phyloP scores from a whole-genome alignment of 2,888 invertebrate genomes.

The Ennomos fuscantarius region DNA sequence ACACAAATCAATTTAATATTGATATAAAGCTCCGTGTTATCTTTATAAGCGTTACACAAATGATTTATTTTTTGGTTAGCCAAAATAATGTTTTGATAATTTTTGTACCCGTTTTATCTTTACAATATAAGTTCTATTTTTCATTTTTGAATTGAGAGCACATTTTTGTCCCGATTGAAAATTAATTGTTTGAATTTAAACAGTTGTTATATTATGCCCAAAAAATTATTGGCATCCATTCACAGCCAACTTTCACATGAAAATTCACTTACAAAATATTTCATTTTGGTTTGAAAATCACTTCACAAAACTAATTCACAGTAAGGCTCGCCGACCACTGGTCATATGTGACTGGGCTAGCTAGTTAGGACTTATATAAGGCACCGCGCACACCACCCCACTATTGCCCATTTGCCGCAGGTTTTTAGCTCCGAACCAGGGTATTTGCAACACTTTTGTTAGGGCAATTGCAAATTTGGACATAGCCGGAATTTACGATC shows the following conservation, averaged over 20 bases:
- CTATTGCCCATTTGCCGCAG: conserved; percentile 56
- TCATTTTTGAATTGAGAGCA: too few relatives aligned
- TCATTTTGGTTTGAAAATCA: conserved; percentile 58
- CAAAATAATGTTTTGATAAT: too few relatives aligned
- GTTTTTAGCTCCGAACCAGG: conserved; percentile 30
- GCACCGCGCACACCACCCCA: conserved; percentile 54
- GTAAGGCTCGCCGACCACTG: conserved; percentile 49
- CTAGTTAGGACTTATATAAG: conserved; percentile 66
- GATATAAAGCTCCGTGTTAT: too few relatives aligned
- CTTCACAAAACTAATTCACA: conserved; percentile 47
- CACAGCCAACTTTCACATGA: conserved; percentile 22
- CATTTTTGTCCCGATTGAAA: too few relatives aligned
- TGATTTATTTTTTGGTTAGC: too few relatives aligned
- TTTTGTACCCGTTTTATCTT: too few relatives aligned
- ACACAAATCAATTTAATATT: too few relatives aligned
- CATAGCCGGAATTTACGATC: conserved; percentile 39
- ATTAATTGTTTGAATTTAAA: not conserved
- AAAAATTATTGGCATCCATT: conserved; percentile 34
- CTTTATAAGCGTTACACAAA: too few relatives aligned
- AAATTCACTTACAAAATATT: conserved; percentile 70
- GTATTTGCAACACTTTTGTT: conserved; percentile 45
- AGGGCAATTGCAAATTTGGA: conserved; percentile 40
- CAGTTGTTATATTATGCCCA: not conserved
- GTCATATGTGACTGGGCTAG: conserved; percentile 56
- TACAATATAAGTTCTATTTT: too few relatives aligned